Evolutionary conservation across 2,113 vertebrate species (phyloP), one percentile per base, ranked within the genome.

Genomic region (Rattus rattus): DNA sequence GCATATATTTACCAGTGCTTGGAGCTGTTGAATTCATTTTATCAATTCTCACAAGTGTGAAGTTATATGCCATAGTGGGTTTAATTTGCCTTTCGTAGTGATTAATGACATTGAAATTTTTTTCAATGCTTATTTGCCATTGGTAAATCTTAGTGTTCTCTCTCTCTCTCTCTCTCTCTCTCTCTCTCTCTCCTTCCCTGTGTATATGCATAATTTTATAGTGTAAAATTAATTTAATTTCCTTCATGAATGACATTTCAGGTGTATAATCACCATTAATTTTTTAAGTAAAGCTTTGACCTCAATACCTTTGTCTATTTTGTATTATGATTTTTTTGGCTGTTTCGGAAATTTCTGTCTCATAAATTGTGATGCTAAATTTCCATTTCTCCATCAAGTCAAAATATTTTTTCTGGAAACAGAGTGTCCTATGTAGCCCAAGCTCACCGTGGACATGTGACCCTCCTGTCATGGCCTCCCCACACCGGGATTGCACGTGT

Each of bases 181-280:
- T 43, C 36, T 1, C n/a, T 36, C 7, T 24, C 14, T 56, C 43
- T 81, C 39, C 24, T 47, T 54, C 59, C n/a, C 24, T 63, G 22
- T 84, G 4, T 22, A 81, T 56, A 3, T 54, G 14, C 22, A 36
- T 36, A 24, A 92, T 69, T 84, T 81, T 90, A 43, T 52, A 80
- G 17, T 77, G 0, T 88, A 91, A 88, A 89, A 43, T 88, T 17
- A 65, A 86, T 49, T 49, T 49, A 49, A 86, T 84, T 91, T 91
- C 88, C 65, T 91, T 47, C 49, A 73, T 96, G 54, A 94, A 84
- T 65, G 20, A 86, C n/a, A n/a, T 20, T 94, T 59, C 79, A 87
- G 81, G 17, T 16, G 3, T 70, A 90, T 86, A 86, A 52, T 75
- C 70, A 9, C 1, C 19, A 73, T 33, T 77, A 43, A 43, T 72